Base-by-base conservation (phyloP, 2,888 invertebrate species). In the Trichogramma evanescens region DNA sequence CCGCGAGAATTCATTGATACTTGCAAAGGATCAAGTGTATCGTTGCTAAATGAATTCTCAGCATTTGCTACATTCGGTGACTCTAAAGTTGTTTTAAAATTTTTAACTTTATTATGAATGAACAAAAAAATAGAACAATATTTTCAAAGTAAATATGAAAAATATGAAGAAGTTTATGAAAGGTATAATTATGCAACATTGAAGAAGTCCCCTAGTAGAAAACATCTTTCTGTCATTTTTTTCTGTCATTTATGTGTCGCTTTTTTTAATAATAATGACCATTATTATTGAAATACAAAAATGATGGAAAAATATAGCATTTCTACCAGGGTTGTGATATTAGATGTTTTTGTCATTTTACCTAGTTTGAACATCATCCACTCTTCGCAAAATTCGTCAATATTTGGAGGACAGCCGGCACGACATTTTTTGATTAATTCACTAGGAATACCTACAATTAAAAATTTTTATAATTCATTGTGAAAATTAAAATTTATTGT, bases 391-490 rank as follows among this genome's bases (percentile, higher is more conserved):
- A 75, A 74, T n/a, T 66, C 39, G 4, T 68, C 49, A 40, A 75
- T 70, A 7, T 61, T 67, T 7, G 60, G n/a, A n/a, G 75, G 75
- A 63, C 75, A 75, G 41, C 75, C 75, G 44, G 66, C 49, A 48
- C 67, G 67, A 60, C 73, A 75, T 4, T 67, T 59, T 41, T 58
- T 67, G 1, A 68, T n/a, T 49, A 75, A 63, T 50, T 71, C 58
- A 50, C 69, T 71, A 0, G 73, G 73, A 7, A 75, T 57, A 54
- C 57, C 72, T 57, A 50, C 10, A 41, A 61, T 26, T n/a, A 44
- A 2, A 9, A 26, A 51, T 7, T n/a, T 40, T 54, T 13, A 44
- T 8, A 41, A 42, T 10, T 42, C 6, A 54, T 2, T 45, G 59
- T 46, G 2, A 9, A 41, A 8, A 42, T 10, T 5, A 41, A 8